Percentiles rank a stretch among this genome's conserved stretches.
Conservation (phyloP, 2,888 invertebrate genomes). For the Aphidoletes aphidimyza region DNA sequence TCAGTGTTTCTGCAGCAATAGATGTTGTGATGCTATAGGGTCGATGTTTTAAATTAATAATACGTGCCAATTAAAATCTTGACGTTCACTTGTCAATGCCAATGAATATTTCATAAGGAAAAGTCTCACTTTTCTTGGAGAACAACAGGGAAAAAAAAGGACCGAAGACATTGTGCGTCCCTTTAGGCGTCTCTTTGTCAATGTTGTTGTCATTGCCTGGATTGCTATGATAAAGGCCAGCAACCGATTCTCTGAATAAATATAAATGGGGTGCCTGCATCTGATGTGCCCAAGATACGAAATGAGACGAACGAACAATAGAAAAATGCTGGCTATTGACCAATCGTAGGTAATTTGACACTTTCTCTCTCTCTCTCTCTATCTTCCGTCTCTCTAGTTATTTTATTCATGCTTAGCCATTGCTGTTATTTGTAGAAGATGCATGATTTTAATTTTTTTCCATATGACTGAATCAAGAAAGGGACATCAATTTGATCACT, state of each 20-base stretch:
- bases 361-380: not conserved
- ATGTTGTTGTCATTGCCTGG: not conserved
- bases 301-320: not conserved
- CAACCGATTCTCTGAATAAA: not conserved
- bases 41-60: conserved; percentile 10
- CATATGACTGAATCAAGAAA: conserved; percentile 9
- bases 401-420: not conserved
- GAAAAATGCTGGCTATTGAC: not conserved
- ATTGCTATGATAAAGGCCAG: not conserved
- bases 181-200: not conserved
- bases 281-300: not conserved
- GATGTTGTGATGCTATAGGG: not conserved
- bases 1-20: too few species aligned
- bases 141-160: not conserved
- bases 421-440: not conserved
- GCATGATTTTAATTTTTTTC: conserved; percentile 45
- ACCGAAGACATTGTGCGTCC: too few species aligned
- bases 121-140: not conserved
- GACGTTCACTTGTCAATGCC: conserved; percentile 31
- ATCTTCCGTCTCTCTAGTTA: too few species aligned
- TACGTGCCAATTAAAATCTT: not conserved
- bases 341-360: conserved; percentile 44
- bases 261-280: not conserved
- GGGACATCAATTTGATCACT: conserved; percentile 34
- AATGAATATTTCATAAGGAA: conserved; percentile 12